Percentiles rank a stretch among this genome's conserved stretches.
These are phyloP conservation scores for Lamprologus callipterus DNA, from an alignment of 2,113 vertebrate genomes.

Conservation along the genomic window DNA sequence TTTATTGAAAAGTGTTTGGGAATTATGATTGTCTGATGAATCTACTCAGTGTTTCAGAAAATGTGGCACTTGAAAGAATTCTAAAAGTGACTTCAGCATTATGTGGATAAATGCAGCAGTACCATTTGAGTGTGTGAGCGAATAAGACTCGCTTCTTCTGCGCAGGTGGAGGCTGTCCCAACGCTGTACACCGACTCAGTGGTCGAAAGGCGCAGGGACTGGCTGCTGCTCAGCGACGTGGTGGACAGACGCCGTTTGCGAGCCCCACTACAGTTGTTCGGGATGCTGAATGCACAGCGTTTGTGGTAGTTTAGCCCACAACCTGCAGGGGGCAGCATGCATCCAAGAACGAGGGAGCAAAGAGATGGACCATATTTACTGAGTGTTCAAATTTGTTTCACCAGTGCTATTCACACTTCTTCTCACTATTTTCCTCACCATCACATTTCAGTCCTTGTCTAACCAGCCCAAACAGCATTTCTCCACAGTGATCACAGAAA, in stretches of 20 bases:
- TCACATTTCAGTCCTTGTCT: constrained; percentile 89
- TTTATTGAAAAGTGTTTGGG: background rate
- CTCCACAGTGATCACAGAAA: constrained; percentile 89
- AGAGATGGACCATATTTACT: background rate
- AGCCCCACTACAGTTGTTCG: constrained; percentile 89
- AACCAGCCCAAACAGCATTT: constrained; percentile 88
- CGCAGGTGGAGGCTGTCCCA: constrained; percentile 49
- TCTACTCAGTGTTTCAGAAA: background rate
- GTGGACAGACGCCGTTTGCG: constrained; percentile 84
- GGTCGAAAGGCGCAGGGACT: constrained; percentile 78
- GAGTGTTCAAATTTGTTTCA: background rate
- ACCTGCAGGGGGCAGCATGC: constrained; percentile 66
- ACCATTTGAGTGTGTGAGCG: constrained; percentile 72
- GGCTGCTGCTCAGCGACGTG: constrained; percentile 79
- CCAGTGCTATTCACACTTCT: background rate
- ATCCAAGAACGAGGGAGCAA: background rate
- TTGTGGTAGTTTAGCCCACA: constrained; percentile 93
- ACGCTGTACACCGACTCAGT: constrained; percentile 73
- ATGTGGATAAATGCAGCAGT: background rate
- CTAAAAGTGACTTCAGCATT: background rate
- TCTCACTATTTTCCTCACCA: constrained; percentile 63
- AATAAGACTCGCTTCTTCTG: constrained; percentile 63
- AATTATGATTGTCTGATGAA: background rate
- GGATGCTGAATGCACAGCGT: constrained; percentile 89
- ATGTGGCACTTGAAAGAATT: background rate